Conservation (phyloP, 1,140 invertebrate genomes). For the Chironomus striatipennis region DNA sequence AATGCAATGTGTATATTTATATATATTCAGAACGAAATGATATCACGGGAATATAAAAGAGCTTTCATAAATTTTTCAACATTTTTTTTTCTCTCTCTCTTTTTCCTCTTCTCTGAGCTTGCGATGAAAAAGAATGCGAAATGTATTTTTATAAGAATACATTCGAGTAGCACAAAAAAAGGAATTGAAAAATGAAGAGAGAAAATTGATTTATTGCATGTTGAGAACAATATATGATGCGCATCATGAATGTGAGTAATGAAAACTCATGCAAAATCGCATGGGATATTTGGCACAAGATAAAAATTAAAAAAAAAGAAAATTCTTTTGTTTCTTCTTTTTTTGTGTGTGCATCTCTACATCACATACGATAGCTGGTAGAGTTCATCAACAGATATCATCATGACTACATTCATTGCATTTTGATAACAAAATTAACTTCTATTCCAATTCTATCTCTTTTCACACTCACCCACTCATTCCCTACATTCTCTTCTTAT, state of each 20-base stretch:
- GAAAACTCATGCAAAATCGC: conserved; percentile 12
- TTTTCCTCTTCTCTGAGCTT: not conserved
- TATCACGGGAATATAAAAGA: conserved; percentile 21
- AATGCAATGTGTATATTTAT: not conserved
- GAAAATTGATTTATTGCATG: conserved; percentile 21
- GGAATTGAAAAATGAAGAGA: conserved; percentile 17
- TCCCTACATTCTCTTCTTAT: too few species aligned
- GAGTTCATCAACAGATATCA: conserved; percentile 2
- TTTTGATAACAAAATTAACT: not conserved
- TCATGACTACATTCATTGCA: not conserved
- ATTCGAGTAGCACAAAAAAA: not conserved
- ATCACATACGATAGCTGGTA: not conserved
- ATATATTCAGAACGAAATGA: not conserved
- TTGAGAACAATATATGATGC: conserved; percentile 13
- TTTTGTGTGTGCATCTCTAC: not conserved
- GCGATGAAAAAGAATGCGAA: not conserved
- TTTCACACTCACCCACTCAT: not conserved
- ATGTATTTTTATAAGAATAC: not conserved
- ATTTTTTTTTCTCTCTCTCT: conserved; percentile 12
- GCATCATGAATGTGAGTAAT: conserved; percentile 1
- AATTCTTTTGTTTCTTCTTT: not conserved
- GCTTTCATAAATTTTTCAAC: conserved; percentile 14
- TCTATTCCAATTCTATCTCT: not conserved
- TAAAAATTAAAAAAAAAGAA: conserved; percentile 2
- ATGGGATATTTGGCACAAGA: conserved; percentile 11